Base-by-base conservation (phyloP, 2,113 vertebrate genomes). In the Gambusia affinis region DNA sequence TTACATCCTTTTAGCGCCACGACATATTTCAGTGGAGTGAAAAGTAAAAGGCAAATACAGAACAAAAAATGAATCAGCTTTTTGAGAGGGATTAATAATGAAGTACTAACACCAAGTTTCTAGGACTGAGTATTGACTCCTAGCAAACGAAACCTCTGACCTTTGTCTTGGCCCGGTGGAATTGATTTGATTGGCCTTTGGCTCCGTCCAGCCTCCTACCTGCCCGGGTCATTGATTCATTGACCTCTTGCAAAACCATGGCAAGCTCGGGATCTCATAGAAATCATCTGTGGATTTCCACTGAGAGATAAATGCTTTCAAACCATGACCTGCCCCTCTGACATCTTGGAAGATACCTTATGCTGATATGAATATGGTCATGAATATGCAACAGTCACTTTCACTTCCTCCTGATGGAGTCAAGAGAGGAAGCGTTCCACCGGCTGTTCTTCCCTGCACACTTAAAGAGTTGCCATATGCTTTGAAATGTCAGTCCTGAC, bases 341-440 rank as follows among this genome's bases (percentile, higher is more conserved):
- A 81, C 75, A 84, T 83, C 87, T 87, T 88, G 63, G 74, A 33
- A 85, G 92, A 93, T 85, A 80, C 87, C 89, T 88, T 89, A 76
- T 82, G 85, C 89, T 85, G 80, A 81, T 82, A 92, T 83, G 79
- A 90, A 92, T 88, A 86, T 69, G 61, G 12, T 71, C 69, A 92
- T 94, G 90, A 93, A 94, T 94, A 94, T 94, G 92, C 89, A 94
- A 60, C 47, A 3, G 29, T 72, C 64, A 33, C 84, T 83, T 73
- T 87, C 81, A 80, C 90, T 92, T 74, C 75, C 75, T 78, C 79
- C 83, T 83, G 89, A 90, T 73, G 80, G 73, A 75, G 82, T 81
- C 72, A 30, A 64, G 83, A 78, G 82, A 79, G 76, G 39, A 66
- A 35, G 39, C 17, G 75, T 60, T 84, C 78, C 82, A 80, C 88